Percentiles rank a stretch among this genome's conserved stretches.
Conservation (phyloP, 2,797 vertebrate species). For the Melanotaenia boesemani region DNA sequence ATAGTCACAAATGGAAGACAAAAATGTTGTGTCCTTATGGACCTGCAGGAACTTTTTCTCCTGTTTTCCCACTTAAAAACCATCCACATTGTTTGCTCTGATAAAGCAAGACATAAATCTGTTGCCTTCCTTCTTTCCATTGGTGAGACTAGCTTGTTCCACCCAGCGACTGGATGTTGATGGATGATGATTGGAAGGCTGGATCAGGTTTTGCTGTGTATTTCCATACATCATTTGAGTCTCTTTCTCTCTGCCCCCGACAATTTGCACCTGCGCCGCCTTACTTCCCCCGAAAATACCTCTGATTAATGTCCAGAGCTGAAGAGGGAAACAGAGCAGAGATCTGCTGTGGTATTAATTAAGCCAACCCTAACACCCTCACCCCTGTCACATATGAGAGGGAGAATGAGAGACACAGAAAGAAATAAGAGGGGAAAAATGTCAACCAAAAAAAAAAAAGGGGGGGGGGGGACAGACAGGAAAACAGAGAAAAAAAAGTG, state of each 20-base stretch:
- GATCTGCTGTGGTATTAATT: conserved; percentile 77
- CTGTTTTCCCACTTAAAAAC: conserved; percentile 39
- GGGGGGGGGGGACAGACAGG: neutral
- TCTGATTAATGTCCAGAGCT: conserved; percentile 78
- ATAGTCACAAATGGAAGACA: neutral
- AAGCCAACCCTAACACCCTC: conserved; percentile 56
- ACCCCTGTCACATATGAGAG: conserved; percentile 28
- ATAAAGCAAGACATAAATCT: conserved; percentile 51
- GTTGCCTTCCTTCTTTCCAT: conserved; percentile 56
- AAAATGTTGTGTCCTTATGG: conserved; percentile 8
- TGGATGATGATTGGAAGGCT: conserved; percentile 80
- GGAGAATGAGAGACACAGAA: conserved; percentile 20
- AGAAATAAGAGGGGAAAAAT: neutral
- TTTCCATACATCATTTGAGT: conserved; percentile 78
- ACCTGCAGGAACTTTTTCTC: conserved; percentile 43
- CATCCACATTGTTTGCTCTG: conserved; percentile 54
- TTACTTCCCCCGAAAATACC: conserved; percentile 76
- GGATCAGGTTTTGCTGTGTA: conserved; percentile 76
- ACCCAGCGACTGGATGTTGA: conserved; percentile 68
- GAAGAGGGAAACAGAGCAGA: conserved; percentile 56
- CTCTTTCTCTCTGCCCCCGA: conserved; percentile 63
- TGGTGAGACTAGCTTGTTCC: conserved; percentile 68
- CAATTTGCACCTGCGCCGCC: conserved; percentile 75
- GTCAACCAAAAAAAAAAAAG: neutral
- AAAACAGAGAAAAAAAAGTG: neutral